These are phyloP conservation scores for Antennarius striatus DNA, from an alignment of 2,113 vertebrate species.

Conservation along the genomic window DNA sequence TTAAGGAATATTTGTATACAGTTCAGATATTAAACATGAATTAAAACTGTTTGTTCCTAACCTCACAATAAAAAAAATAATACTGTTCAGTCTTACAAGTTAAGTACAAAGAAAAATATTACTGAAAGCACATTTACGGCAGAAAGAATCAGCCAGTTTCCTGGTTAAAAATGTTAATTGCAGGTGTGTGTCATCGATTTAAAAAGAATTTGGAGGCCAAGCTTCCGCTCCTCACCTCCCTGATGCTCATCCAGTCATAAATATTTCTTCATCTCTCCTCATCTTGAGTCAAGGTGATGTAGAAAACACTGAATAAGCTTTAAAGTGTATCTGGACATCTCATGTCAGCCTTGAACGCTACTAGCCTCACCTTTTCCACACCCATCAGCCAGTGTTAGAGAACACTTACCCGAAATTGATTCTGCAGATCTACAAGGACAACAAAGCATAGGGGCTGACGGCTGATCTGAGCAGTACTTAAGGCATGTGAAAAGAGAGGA, in stretches of 20 bases:
- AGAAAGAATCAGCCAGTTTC: background rate
- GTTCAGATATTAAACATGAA: no score
- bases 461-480: slow-evolving; percentile 27
- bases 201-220: background rate
- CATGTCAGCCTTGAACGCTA: slow-evolving; percentile 53
- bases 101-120: no score
- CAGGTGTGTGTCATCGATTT: no score
- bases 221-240: slow-evolving; percentile 42
- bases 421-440: slow-evolving; percentile 41
- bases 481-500: slow-evolving; percentile 37
- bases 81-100: no score
- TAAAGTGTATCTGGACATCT: slow-evolving; percentile 46
- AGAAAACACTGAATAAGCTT: slow-evolving; percentile 51
- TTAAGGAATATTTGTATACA: no score
- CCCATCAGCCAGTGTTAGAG: slow-evolving; percentile 31
- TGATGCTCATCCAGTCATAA: slow-evolving; percentile 51
- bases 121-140: background rate
- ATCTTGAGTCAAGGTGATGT: slow-evolving; percentile 45
- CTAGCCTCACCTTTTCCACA: slow-evolving; percentile 46
- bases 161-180: no score
- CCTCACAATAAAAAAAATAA: no score
- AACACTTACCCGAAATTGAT: slow-evolving; percentile 52
- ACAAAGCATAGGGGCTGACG: slow-evolving; percentile 36
- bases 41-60: no score
- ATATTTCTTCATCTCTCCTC: slow-evolving; percentile 21